Conservation (phyloP, 1,140 invertebrate species). For the Zaprionus africanus region DNA sequence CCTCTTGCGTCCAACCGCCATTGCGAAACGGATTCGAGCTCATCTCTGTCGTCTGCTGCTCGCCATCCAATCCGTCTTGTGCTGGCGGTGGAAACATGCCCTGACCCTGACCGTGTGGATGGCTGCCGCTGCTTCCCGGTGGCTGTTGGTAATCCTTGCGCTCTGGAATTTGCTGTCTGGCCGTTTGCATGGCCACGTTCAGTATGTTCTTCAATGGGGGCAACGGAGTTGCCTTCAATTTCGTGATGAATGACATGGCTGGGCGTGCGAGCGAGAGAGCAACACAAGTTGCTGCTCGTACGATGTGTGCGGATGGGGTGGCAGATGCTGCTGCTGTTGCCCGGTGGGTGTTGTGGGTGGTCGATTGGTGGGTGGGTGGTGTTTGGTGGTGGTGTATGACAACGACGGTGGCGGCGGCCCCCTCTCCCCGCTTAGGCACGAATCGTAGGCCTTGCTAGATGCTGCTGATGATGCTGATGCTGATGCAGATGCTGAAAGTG, state of each 20-base stretch:
- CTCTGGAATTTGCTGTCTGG: slow-evolving; percentile 91
- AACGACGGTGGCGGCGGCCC: slow-evolving; percentile 63
- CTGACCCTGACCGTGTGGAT: slow-evolving; percentile 61
- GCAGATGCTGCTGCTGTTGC: slow-evolving; percentile 27
- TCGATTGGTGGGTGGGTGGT: slow-evolving; percentile 24
- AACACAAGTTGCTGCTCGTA: slow-evolving; percentile 9
- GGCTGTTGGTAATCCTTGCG: slow-evolving; percentile 85
- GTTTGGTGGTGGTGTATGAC: slow-evolving; percentile 31
- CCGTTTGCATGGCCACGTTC: slow-evolving; percentile 92
- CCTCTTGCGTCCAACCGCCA: slow-evolving; percentile 63
- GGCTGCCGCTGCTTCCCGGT: slow-evolving; percentile 51
- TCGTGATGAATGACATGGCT: slow-evolving; percentile 83
- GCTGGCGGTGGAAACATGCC: slow-evolving; percentile 85
- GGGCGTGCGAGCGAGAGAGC: slow-evolving; percentile 22
- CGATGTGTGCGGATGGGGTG: slow-evolving; percentile 6
- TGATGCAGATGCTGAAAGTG: slow-evolving; percentile 54
- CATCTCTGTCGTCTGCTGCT: slow-evolving; percentile 71
- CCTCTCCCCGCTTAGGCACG: slow-evolving; percentile 54
- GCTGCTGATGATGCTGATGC: slow-evolving; percentile 25
- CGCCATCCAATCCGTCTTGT: slow-evolving; percentile 85
- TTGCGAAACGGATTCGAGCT: slow-evolving; percentile 82
- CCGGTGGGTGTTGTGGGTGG: slow-evolving; percentile 19
- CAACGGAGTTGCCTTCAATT: slow-evolving; percentile 84
- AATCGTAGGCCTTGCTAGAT: slow-evolving; percentile 50
- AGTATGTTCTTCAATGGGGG: slow-evolving; percentile 90